Conservation (phyloP, 1,140 invertebrate species). For the Drosophila gunungcola region DNA sequence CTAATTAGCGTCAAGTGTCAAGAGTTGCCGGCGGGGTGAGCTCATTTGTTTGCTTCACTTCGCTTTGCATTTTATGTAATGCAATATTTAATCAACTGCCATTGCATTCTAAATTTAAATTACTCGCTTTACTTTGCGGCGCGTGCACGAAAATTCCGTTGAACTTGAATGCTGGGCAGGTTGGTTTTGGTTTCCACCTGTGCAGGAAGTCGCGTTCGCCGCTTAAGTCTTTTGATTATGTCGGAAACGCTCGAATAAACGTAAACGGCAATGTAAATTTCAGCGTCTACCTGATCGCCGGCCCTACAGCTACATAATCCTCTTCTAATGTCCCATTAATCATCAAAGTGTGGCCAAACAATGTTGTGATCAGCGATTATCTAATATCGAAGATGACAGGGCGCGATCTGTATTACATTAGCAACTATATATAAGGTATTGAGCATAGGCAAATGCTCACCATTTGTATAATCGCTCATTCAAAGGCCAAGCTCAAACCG, state of each 20-base stretch:
- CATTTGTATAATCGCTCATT: slow-evolving; percentile 60
- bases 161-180: slow-evolving; percentile 52
- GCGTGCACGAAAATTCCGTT: slow-evolving; percentile 63
- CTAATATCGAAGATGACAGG: slow-evolving; percentile 40
- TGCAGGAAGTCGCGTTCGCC: slow-evolving; percentile 71
- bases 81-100: slow-evolving; percentile 55
- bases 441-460: slow-evolving; percentile 6
- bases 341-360: slow-evolving; percentile 24
- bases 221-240: slow-evolving; percentile 75
- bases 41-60: slow-evolving; percentile 27
- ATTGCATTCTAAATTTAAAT: slow-evolving; percentile 55
- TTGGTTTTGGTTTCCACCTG: slow-evolving; percentile 13
- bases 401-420: slow-evolving; percentile 20
- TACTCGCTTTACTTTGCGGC: slow-evolving; percentile 28
- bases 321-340: slow-evolving; percentile 43
- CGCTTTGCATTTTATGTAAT: slow-evolving; percentile 57
- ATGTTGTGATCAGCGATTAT: slow-evolving; percentile 21
- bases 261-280: slow-evolving; percentile 50
- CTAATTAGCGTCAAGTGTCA: slow-evolving; percentile 56
- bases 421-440: slow-evolving; percentile 30
- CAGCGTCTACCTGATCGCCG: slow-evolving; percentile 54
- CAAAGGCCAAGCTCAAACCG: slow-evolving; percentile 76
- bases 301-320: slow-evolving; percentile 35
- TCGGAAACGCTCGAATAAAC: slow-evolving; percentile 41
- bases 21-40: slow-evolving; percentile 20